Evolutionary conservation across 2,888 invertebrate genomes (phyloP).

Genomic region (Bhutanitis thaidina): DNA sequence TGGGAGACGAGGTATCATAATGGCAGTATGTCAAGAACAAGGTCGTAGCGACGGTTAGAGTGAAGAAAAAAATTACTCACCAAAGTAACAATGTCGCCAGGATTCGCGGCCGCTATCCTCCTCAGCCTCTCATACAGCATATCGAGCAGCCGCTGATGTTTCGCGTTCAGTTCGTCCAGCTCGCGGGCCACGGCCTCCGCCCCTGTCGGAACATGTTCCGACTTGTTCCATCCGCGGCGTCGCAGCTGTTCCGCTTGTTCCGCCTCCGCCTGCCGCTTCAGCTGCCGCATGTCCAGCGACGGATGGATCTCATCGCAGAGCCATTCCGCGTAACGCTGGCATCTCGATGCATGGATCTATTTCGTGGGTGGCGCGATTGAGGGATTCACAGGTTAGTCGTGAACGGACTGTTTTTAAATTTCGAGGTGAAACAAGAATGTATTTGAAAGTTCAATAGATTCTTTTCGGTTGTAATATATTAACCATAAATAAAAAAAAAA

Average conservation of each 20-base stretch:
- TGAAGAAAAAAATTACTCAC: no score
- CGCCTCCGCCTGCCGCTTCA: constrained; percentile 62
- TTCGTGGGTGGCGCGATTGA: constrained; percentile 74
- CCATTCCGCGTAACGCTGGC: constrained; percentile 90
- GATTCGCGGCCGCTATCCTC: constrained; percentile 83
- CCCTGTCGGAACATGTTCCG: constrained; percentile 65
- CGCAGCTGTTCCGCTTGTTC: constrained; percentile 59
- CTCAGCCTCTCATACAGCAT: constrained; percentile 84
- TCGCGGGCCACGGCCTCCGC: constrained; percentile 89
- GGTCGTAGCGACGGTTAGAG: no score
- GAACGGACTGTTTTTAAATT: constrained; percentile 28
- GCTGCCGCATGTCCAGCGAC: constrained; percentile 82
- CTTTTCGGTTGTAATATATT: no score
- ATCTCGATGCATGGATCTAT: constrained; percentile 92
- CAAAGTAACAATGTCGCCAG: constrained; percentile 87
- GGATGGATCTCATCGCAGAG: constrained; percentile 91
- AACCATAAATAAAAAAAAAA: no score
- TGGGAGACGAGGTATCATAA: no score
- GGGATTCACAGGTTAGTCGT: constrained; percentile 41
- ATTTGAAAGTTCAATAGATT: no score
- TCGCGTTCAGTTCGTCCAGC: constrained; percentile 89
- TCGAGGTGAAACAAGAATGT: no score
- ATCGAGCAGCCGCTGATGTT: constrained; percentile 86
- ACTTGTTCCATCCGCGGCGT: constrained; percentile 43
- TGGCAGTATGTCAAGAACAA: no score